Evolutionary conservation across 1,140 invertebrate species (phyloP).

Genomic region (Sarcophaga bullata): DNA sequence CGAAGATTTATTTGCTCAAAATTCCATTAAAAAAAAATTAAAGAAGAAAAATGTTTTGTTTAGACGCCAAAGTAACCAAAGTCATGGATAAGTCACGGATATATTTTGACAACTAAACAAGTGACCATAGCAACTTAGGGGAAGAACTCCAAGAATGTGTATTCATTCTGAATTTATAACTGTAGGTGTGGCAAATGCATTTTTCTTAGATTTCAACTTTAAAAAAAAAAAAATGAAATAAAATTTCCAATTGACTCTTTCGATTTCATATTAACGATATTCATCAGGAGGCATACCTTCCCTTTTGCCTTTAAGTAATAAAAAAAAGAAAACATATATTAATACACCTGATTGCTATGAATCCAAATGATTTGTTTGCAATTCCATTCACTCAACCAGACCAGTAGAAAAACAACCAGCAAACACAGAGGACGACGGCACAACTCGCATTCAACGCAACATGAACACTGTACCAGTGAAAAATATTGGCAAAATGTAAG

Average conservation of each 20-base stretch:
- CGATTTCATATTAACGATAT: no score
- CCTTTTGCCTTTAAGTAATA: neutral
- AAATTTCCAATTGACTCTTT: no score
- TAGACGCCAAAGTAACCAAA: neutral
- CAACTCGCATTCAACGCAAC: neutral
- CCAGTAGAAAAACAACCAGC: neutral
- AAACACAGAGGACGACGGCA: neutral
- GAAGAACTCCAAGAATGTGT: neutral
- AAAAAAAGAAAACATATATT: neutral
- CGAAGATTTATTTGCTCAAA: neutral
- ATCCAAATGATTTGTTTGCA: neutral
- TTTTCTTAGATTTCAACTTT: no score
- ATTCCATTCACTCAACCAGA: neutral
- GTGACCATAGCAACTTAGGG: neutral
- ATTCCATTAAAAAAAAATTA: neutral
- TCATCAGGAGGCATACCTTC: neutral
- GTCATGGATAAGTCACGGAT: neutral
- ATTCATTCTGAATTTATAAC: no score
- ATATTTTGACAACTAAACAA: neutral
- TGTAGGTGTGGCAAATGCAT: no score
- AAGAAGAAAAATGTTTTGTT: neutral
- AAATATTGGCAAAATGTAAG: constrained; percentile 36
- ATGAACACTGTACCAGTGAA: constrained; percentile 17
- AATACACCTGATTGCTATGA: neutral
- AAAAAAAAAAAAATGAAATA: no score